phyloP scores from a whole-genome alignment of 2,888 invertebrate genomes.

The Chorisops tibialis region DNA sequence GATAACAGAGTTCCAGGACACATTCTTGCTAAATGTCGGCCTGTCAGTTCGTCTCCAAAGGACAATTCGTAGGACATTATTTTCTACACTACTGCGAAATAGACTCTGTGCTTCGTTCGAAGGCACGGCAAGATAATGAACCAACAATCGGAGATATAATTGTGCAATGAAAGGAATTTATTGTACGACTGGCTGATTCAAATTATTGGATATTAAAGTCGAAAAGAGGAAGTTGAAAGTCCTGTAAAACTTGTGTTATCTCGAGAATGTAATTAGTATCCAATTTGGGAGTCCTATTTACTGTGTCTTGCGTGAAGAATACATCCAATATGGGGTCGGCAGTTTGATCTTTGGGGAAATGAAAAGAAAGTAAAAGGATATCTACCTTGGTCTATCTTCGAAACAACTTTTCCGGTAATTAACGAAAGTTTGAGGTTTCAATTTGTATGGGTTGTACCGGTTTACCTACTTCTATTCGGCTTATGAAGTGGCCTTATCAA shows the following conservation, averaged over 20 bases:
- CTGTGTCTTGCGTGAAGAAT: neutral
- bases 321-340: neutral
- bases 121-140: slow-evolving; percentile 18
- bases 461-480: no score
- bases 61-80: neutral
- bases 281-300: neutral
- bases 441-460: no score
- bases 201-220: neutral
- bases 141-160: slow-evolving; percentile 23
- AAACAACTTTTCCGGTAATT: no score
- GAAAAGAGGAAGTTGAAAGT: neutral
- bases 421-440: no score
- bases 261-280: slow-evolving; percentile 7
- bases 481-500: no score
- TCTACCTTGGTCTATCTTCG: no score
- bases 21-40: neutral
- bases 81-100: neutral
- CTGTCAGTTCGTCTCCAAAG: neutral
- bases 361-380: neutral
- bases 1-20: neutral
- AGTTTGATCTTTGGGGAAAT: neutral
- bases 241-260: slow-evolving; percentile 1
- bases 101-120: neutral
- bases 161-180: slow-evolving; percentile 21
- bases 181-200: slow-evolving; percentile 13